Percentiles rank a stretch among this genome's conserved stretches.
Evolutionary conservation across 1,140 invertebrate species (phyloP).

Genomic region (Zelostemma sp.): DNA sequence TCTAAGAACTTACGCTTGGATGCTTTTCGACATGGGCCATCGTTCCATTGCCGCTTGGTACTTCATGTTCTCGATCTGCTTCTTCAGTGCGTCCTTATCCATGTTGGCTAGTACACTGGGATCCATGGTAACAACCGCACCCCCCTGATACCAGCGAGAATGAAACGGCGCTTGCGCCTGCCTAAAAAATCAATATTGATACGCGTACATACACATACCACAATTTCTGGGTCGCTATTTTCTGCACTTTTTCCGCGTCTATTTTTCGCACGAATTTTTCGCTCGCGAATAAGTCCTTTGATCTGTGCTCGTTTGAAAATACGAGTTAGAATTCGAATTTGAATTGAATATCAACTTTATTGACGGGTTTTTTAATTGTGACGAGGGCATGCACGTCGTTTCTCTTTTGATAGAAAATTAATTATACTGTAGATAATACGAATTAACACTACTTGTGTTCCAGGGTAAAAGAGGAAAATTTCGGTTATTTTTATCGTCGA

Average conservation of each 20-base stretch:
- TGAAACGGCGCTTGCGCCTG: conserved; percentile 66
- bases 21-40: conserved; percentile 93
- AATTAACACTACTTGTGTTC: too few relatives aligned
- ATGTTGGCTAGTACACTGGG: conserved; percentile 92
- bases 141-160: conserved; percentile 59
- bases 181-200: conserved; percentile 65
- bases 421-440: too few relatives aligned
- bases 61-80: conserved; percentile 97
- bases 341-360: too few relatives aligned
- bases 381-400: too few relatives aligned
- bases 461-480: too few relatives aligned
- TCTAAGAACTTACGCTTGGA: conserved; percentile 87
- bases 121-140: conserved; percentile 79
- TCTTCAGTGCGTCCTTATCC: conserved; percentile 96
- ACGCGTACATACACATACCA: conserved; percentile 12
- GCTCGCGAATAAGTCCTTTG: too few relatives aligned
- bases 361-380: too few relatives aligned
- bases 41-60: conserved; percentile 96
- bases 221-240: not conserved
- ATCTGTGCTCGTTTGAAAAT: too few relatives aligned
- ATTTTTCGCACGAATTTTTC: too few relatives aligned
- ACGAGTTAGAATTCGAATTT: too few relatives aligned
- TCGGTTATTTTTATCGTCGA: too few relatives aligned
- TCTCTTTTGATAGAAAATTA: too few relatives aligned
- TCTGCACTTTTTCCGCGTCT: not conserved